A percentile compares a stretch with the other conserved stretches of the same genome.
These are phyloP conservation scores for Hirudinaria manillensis DNA, from an alignment of 2,888 invertebrate species.

Conservation along the genomic window DNA sequence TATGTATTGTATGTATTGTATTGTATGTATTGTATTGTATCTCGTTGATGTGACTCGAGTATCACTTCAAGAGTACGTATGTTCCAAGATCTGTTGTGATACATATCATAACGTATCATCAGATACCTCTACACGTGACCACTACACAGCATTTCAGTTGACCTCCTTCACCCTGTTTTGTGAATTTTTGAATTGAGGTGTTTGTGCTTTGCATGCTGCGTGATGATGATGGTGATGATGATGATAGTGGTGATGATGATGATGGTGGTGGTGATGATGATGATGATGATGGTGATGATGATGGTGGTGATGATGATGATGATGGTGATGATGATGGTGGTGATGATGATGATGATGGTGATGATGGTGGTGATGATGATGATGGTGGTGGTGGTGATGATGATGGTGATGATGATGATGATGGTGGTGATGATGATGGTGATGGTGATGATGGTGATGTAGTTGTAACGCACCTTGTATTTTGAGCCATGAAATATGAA, in stretches of 20 bases:
- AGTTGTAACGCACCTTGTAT: not conserved
- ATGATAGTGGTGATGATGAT: constrained; percentile 30
- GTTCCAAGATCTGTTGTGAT: too few species aligned
- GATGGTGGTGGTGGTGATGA: constrained; percentile 29
- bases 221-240: constrained; percentile 19
- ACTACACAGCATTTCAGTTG: too few species aligned
- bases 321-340: constrained; percentile 17
- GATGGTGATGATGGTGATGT: not conserved
- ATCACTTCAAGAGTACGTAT: too few species aligned
- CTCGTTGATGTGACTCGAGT: too few species aligned
- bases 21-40: too few species aligned
- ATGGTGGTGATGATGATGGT: not conserved
- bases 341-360: constrained; percentile 28
- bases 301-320: constrained; percentile 31
- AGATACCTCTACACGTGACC: too few species aligned
- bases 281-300: constrained; percentile 32
- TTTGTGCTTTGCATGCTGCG: too few species aligned
- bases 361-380: constrained; percentile 30
- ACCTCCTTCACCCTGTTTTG: too few species aligned
- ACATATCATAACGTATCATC: too few species aligned
- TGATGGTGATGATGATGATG: not conserved
- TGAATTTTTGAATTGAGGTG: too few species aligned
- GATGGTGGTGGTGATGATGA: constrained; percentile 32
- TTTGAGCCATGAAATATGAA: too few species aligned
- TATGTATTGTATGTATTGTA: too few species aligned